These are phyloP conservation scores for Oxystoma pomonae DNA, from an alignment of 2,888 invertebrate genomes.

Conservation along the genomic window DNA sequence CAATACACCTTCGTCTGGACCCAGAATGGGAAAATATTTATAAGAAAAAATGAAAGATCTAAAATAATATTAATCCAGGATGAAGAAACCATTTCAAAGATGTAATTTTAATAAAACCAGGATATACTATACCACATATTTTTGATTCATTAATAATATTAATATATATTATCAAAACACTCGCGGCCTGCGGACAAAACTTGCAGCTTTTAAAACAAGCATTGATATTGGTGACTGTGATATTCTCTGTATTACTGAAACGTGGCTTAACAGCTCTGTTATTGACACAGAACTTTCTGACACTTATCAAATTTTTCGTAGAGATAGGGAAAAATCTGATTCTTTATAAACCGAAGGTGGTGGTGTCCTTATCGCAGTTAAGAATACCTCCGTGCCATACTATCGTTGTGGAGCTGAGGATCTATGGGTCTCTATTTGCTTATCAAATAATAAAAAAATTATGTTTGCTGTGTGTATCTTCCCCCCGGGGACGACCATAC, in stretches of 20 bases:
- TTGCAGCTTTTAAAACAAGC: constrained; percentile 3
- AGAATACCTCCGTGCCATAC: neutral
- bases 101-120: neutral
- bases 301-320: neutral
- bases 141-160: neutral
- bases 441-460: neutral
- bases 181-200: constrained; percentile 4
- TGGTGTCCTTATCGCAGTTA: neutral
- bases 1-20: constrained; percentile 2
- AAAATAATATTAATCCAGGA: constrained; percentile 3
- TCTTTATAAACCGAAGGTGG: neutral
- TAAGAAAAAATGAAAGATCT: constrained; percentile 7
- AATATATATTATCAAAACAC: constrained; percentile 6
- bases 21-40: constrained; percentile 1
- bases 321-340: neutral
- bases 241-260: constrained; percentile 10
- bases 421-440: neutral
- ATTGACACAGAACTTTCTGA: constrained; percentile 3
- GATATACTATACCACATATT: neutral
- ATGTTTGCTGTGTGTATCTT: constrained; percentile 4
- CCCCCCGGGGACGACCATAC: neutral
- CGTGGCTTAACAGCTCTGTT: constrained; percentile 5
- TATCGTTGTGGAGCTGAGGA: neutral
- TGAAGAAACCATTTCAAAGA: neutral
- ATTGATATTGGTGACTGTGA: constrained; percentile 8